A percentile compares a stretch with the other conserved stretches of the same genome.
phyloP scores from a whole-genome alignment of 2,888 invertebrate species.

The Junonia oenone region DNA sequence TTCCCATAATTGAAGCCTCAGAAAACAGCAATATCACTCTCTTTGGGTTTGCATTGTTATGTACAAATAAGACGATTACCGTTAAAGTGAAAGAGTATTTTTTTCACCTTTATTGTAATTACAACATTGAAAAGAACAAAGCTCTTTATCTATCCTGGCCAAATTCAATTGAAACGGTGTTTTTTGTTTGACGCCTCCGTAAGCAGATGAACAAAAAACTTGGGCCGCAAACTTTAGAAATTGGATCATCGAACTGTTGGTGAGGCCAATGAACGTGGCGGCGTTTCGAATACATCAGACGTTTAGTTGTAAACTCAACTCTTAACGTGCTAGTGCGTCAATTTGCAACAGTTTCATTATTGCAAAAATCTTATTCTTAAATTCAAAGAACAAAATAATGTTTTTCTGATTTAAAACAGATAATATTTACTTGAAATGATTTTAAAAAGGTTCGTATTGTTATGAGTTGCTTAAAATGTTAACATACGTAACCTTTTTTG shows the following conservation, averaged over 20 bases:
- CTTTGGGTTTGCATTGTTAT: neutral
- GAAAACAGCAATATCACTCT: neutral
- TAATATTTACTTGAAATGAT: neutral
- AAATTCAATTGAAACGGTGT: constrained; percentile 55
- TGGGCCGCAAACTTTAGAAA: constrained; percentile 56
- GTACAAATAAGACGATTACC: no score
- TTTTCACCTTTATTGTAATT: neutral
- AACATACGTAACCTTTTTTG: neutral
- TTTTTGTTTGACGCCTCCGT: constrained; percentile 49
- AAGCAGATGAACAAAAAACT: constrained; percentile 61
- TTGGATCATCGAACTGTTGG: constrained; percentile 69
- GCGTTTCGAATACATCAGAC: constrained; percentile 36
- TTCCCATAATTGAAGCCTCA: no score
- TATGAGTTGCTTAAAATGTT: no score
- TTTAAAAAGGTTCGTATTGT: neutral
- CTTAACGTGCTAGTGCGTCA: constrained; percentile 24
- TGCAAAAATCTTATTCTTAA: neutral
- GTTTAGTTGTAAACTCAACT: constrained; percentile 30
- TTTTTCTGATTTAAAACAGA: neutral
- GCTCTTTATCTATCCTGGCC: constrained; percentile 40
- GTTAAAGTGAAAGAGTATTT: neutral
- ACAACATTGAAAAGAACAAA: neutral
- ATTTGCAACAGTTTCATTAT: constrained; percentile 18
- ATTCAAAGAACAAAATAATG: neutral
- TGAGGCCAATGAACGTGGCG: constrained; percentile 58